These are phyloP conservation scores for Azemiops feae DNA, from an alignment of 2,113 vertebrate species.

Conservation along the genomic window DNA sequence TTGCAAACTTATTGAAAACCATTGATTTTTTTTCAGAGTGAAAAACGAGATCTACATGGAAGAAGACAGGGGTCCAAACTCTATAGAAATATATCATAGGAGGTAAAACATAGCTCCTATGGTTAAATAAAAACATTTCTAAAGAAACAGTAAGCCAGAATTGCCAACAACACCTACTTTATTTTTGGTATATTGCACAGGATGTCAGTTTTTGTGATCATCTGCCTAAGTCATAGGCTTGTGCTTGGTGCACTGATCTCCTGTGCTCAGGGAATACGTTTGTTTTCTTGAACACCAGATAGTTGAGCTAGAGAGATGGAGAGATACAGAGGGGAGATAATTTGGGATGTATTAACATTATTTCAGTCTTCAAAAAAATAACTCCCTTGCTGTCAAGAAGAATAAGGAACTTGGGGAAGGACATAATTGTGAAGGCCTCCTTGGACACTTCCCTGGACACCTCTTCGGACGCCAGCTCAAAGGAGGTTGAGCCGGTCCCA, in stretches of 20 bases:
- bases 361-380: neutral
- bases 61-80: neutral
- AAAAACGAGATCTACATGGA: neutral
- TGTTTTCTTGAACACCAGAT: neutral
- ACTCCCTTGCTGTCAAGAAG: neutral
- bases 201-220: neutral
- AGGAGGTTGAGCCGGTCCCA: neutral
- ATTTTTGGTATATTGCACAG: neutral
- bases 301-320: neutral
- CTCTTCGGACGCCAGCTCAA: neutral
- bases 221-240: neutral
- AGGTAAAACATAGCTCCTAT: neutral
- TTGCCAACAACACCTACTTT: neutral
- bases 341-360: neutral
- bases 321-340: neutral
- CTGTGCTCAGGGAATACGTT: neutral
- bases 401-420: neutral
- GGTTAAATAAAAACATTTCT: neutral
- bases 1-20: neutral
- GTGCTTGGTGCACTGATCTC: neutral
- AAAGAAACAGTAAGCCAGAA: neutral
- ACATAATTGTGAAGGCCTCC: neutral
- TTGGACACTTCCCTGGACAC: neutral
- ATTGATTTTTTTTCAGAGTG: neutral
- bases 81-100: neutral